Evolutionary conservation across 2,888 invertebrate genomes (phyloP), one percentile per base, ranked within the genome.

Genomic region (Sminthurinus aureus): DNA sequence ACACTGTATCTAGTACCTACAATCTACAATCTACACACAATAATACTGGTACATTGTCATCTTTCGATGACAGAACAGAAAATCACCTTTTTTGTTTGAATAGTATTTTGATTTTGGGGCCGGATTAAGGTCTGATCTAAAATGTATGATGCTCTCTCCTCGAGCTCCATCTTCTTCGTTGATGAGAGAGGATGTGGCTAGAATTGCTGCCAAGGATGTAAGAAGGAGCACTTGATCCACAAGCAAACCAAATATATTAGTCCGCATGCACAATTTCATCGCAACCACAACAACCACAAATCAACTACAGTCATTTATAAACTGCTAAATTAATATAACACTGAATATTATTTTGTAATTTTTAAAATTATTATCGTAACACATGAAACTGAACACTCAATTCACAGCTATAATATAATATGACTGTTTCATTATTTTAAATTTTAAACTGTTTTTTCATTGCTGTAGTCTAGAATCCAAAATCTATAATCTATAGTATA

Each of bases 51-150:
- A 38, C 1, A 38, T 6, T 38, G 38, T 38, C 1, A 38, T 1
- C 38, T 38, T 1, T 38, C 38, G 6, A 1, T 38, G 38, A 38
- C 38, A 38, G 38, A 38, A 38, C 3, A 38, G 15, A 79, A 13
- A 64, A 73, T 64, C 69, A 86, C 86, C 86, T 86, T 85, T 86
- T 81, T 84, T 86, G 67, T 86, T 85, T 6, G 84, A 67, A 82
- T 85, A 86, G 71, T 83, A 85, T 83, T 84, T 86, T 79, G 80
- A 83, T 66, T 84, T 84, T 69, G 67, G 22, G 64, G 67, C 22
- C 50, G 50, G 58, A 74, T 22, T 38, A n/a, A 38, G 38, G 12
- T 74, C 52, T 1, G 73, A 26, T 76, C 73, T 24, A 26, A 67
- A 67, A 50, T 51, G 51, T 24, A 73, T 24, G 15, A 50, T 52